Evolutionary conservation across 1,140 invertebrate species (phyloP), one percentile per base, ranked within the genome.

Genomic region (Halictus rubicundus): DNA sequence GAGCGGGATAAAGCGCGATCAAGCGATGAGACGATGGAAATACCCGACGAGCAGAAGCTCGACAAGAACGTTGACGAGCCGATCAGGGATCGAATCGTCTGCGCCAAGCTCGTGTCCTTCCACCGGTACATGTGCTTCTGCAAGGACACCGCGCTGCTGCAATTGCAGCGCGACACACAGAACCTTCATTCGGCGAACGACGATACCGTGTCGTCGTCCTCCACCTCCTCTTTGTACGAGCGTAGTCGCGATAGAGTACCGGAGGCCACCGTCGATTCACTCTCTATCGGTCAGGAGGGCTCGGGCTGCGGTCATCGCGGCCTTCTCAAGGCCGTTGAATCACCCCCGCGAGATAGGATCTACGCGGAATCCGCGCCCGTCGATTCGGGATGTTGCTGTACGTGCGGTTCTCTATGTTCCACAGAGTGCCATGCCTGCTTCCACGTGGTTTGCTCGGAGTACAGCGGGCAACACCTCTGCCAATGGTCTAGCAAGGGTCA

Each of bases 351-450:
- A 49, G 68, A 57, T 19, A 14, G 25, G n/a, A 66, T 39, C 19
- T n/a, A n/a, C 39, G 39, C 37, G 23, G 39, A 42, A 14, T 23
- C n/a, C 68, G 19, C 27, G 74, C 85, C 83, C 60, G 88, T 71
- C 88, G 70, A 46, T 46, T 46, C 87, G 54, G 64, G 60, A 92
- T 95, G 94, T 92, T 95, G 94, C 90, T 95, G 94, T 92, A 94
- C 94, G 93, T 95, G 94, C 91, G 94, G 93, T 92, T 93, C 93
- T 92, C 89, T 94, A 88, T 95, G 94, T 93, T 94, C 94, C 83
- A 85, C 93, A 95, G 95, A 95, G 90, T 95, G 95, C 91, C 94
- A 95, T 90, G 94, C 94, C 87, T 95, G 95, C 90, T 95, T 95
- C 93, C 95, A 96, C 92, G 92, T 93, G 88, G 93, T 95, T 80